Evolutionary conservation across 2,797 vertebrate species (phyloP), one percentile per base, ranked within the genome.

Genomic region (Mycteria americana): DNA sequence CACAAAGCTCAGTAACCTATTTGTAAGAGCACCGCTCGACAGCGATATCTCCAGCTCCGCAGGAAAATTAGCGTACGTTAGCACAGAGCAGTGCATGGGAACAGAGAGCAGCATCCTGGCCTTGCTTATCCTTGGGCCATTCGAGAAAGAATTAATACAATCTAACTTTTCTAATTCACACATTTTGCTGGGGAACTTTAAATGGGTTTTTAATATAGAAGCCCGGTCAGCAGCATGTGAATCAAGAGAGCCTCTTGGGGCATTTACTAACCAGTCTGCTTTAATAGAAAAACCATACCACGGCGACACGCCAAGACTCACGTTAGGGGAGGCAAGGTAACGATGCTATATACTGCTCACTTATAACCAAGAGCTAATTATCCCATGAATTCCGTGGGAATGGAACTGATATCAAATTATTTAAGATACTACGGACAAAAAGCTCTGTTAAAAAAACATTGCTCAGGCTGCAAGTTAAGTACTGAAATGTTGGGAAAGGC

Each of bases 241-340:
- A 63, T 63, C 69, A 33, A 69, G 79, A 41, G 39, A 74, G 19
- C 14, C 77, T 89, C 95, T 37, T 30, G 88, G 60, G 91, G n/a
- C 63, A 37, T 39, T 85, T 63, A 31, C 37, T 39, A 83, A 23
- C 48, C 75, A 37, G 45, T 19, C 45, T 65, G 41, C 46, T 84
- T 80, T 70, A 70, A 67, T 1, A 81, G 80, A 33, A 79, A 74
- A 93, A 10, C 25, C 2, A 0, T 15, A 30, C 23, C 23, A 13
- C 0, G 3, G 65, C 1, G 17, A 73, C 65, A 81, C 0, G 6
- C 12, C 23, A 31, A 84, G 63, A 39, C 43, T 62, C 0, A 0
- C 3, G 0, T 8, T 59, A 50, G 19, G 41, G 69, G 33, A 92
- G 13, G 46, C 11, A 28, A 84, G 63, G 88, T 30, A 60, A 60